These are phyloP conservation scores for Otis tarda DNA, from an alignment of 2,113 vertebrate species.

Conservation along the genomic window DNA sequence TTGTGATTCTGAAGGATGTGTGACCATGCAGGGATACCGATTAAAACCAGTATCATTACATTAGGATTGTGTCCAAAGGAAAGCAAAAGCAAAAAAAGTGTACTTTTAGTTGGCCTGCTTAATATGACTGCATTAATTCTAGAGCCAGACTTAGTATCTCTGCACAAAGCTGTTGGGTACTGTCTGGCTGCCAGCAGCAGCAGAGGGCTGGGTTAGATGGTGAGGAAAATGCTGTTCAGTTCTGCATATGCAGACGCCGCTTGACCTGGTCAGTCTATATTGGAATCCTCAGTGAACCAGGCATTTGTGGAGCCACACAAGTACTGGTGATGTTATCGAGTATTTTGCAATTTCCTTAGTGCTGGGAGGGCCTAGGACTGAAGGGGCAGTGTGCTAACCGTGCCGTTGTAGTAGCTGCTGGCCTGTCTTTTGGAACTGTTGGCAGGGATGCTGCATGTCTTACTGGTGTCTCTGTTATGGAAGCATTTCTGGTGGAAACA, in stretches of 20 bases:
- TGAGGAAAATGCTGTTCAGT: background rate
- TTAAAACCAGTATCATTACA: background rate
- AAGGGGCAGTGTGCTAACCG: background rate
- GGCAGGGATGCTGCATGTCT: background rate
- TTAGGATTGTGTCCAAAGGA: background rate
- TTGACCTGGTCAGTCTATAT: background rate
- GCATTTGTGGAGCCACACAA: background rate
- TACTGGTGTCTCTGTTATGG: background rate
- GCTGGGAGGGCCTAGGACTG: background rate
- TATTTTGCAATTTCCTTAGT: background rate
- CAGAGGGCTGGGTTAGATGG: background rate
- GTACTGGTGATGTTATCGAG: background rate
- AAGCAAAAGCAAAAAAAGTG: background rate
- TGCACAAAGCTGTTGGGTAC: background rate
- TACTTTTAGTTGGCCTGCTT: background rate
- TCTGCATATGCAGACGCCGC: background rate
- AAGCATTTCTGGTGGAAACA: background rate
- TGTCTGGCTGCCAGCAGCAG: background rate
- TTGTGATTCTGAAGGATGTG: background rate
- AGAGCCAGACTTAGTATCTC: background rate
- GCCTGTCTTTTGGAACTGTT: background rate
- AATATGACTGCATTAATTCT: background rate
- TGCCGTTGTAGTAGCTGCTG: background rate
- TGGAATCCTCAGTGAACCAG: background rate
- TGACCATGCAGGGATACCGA: background rate